Evolutionary conservation across 1,140 invertebrate species (phyloP).

Genomic region (Reticulitermes speratus): DNA sequence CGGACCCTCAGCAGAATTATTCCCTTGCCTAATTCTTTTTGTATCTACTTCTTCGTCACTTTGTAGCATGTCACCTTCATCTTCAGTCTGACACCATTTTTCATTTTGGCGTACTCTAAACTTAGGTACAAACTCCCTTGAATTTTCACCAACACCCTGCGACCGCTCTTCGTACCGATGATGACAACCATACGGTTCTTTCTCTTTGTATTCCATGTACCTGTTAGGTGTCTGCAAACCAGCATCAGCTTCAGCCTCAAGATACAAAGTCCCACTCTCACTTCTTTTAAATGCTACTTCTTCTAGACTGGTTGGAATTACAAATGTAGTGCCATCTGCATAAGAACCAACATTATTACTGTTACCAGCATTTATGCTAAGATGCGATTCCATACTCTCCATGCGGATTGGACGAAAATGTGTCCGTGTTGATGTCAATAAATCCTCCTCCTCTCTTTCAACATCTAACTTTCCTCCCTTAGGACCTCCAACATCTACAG

Average conservation of each 20-base stretch:
- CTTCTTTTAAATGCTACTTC: slow-evolving; percentile 49
- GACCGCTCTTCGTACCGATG: not conserved
- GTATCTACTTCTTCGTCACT: slow-evolving; percentile 35
- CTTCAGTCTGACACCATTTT: slow-evolving; percentile 56
- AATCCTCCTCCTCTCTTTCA: slow-evolving; percentile 58
- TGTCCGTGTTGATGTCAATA: slow-evolving; percentile 67
- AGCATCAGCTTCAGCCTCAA: slow-evolving; percentile 42
- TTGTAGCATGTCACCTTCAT: slow-evolving; percentile 36
- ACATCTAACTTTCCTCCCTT: not conserved
- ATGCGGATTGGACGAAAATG: slow-evolving; percentile 74
- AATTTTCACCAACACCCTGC: slow-evolving; percentile 34
- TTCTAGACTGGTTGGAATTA: slow-evolving; percentile 63
- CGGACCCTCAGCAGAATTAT: not conserved
- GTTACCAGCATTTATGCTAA: not conserved
- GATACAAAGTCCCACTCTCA: slow-evolving; percentile 44
- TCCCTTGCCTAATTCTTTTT: slow-evolving; percentile 25
- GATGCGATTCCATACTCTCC: slow-evolving; percentile 52
- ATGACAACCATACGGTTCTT: slow-evolving; percentile 30
- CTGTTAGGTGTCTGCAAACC: slow-evolving; percentile 49
- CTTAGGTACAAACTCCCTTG: slow-evolving; percentile 52
- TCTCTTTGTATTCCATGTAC: slow-evolving; percentile 57
- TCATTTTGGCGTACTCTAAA: slow-evolving; percentile 56
- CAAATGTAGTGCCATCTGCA: slow-evolving; percentile 67
- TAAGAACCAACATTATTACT: slow-evolving; percentile 44
- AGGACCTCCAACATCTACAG: not conserved